Base-by-base conservation (phyloP, 1,140 invertebrate species). In the Hydropsyche tenuis region DNA sequence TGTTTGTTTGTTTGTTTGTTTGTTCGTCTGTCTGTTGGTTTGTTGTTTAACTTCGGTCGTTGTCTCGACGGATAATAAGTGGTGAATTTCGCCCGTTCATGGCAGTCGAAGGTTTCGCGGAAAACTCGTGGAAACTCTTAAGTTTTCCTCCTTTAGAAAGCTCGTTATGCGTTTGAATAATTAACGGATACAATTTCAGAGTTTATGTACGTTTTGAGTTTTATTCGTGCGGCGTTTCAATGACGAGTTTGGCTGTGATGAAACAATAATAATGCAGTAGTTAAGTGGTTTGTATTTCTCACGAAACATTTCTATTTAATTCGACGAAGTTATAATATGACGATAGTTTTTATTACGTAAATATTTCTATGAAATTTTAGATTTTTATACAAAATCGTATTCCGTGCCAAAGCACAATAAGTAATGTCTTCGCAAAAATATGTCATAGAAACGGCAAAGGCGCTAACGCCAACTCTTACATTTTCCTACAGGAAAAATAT, bases 401-500 rank as follows among this genome's bases (percentile, higher is more conserved):
- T 53, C 9, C 48, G 48, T 53, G 48, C 48, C 48, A 53, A 20
- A 53, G 7, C 14, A 1, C 48, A 11, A 7, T 53, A 53, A 53
- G n/a, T 14, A 53, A 53, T 53, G 48, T 53, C 48, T 18, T 53
- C 48, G 48, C 48, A 53, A 20, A 53, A 53, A 53, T 20, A 53
- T 53, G 48, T 53, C n/a, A 53, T 18, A 18, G 48, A 18, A 20
- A 12, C 12, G 18, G 18, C 12, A 46, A 46, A 53, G 23, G 63
- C 68, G 43, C 62, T 73, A 69, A 43, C 73, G 46, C 46, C 2
- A 14, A 25, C 5, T 23, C 22, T 53, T 53, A 27, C 68, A 14
- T n/a, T 53, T 74, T 74, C 71, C 53, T 71, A 37, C 25, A 25
- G 20, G 64, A 62, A 43, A 74, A 74, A 71, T 74, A 74, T 74